Base-by-base conservation (phyloP, 2,888 invertebrate genomes). In the Macrosoma leucophasiata region DNA sequence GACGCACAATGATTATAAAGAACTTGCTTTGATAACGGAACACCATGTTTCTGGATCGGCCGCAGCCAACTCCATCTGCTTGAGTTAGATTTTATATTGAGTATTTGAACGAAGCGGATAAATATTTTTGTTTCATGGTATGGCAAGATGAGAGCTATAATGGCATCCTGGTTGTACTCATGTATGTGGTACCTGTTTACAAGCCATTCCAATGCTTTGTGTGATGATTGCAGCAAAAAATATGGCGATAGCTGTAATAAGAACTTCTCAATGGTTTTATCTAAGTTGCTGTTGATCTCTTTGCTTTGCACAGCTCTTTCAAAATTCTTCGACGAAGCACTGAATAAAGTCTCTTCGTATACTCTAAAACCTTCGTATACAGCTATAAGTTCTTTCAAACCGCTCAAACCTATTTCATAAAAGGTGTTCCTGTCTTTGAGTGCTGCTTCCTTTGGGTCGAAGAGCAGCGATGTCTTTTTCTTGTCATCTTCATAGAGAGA, bases 161-260 rank as follows among this genome's bases (percentile, higher is more conserved):
- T 84, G 1, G 90, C 90, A 58, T 94, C 90, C 34, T 89, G 88
- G 62, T 98, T 98, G 70, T 92, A 98, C 32, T 92, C 87, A 55
- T 98, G 93, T 40, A 98, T 91, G 46, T 91, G 90, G 64, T 92
- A 97, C 49, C 97, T 89, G 56, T 94, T 89, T 25, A 98, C 89
- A 2, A 99, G 86, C 98, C 98, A 99, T 84, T 99, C 99, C 26
- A 99, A 69, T 2, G 96, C 92, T 81, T 97, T 95, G 48, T 97
- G 95, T 0, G 88, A 68, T 0, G 95, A 88, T 52, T 92, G 92
- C 0, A 96, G 76, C 29, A 95, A 84, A 49, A 98, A 91, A 65
- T 96, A 97, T 0, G 98, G 98, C 1, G 96, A 94, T 3, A 97
- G 52, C 19, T 90, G 85, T 2, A 91, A 70, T 0, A 98, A 75